phyloP scores from a whole-genome alignment of 1,140 invertebrate species.

The Aphelenchoides besseyi region DNA sequence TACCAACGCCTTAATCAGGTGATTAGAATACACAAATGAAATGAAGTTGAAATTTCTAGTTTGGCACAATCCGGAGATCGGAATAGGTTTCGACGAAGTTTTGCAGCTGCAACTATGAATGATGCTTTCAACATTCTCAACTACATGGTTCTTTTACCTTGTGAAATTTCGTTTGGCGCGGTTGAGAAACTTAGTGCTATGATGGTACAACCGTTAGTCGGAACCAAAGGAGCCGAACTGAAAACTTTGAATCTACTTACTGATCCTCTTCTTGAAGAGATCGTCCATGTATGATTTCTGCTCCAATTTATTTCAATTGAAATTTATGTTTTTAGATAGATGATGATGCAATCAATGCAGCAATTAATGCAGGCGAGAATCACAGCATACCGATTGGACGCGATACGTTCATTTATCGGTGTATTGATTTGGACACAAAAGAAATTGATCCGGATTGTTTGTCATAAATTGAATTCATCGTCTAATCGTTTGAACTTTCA shows the following conservation, averaged over 20 bases:
- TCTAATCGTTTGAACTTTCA: slow-evolving; percentile 16
- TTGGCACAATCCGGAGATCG: slow-evolving; percentile 61
- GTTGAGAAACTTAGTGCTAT: slow-evolving; percentile 47
- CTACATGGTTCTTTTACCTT: slow-evolving; percentile 64
- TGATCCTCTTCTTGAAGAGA: slow-evolving; percentile 51
- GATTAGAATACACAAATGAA: not conserved
- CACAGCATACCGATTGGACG: slow-evolving; percentile 2
- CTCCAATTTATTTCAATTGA: not conserved
- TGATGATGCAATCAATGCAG: slow-evolving; percentile 42
- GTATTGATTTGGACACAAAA: slow-evolving; percentile 34
- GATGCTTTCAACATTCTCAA: slow-evolving; percentile 66
- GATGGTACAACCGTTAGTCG: slow-evolving; percentile 46
- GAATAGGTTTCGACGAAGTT: slow-evolving; percentile 63
- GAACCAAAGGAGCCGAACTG: slow-evolving; percentile 32
- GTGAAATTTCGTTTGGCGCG: slow-evolving; percentile 62
- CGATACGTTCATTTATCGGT: slow-evolving; percentile 42
- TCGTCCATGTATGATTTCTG: slow-evolving; percentile 44
- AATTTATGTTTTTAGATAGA: slow-evolving; percentile 37
- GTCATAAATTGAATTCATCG: not conserved
- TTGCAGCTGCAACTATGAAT: slow-evolving; percentile 65
- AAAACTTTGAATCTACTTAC: slow-evolving; percentile 52
- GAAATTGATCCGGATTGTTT: slow-evolving; percentile 20
- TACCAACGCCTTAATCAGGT: slow-evolving; percentile 62
- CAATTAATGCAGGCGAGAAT: slow-evolving; percentile 11
- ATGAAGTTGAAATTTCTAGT: slow-evolving; percentile 25